Base-by-base conservation (phyloP, 1,140 invertebrate species). In the Leptoteleia sp. region DNA sequence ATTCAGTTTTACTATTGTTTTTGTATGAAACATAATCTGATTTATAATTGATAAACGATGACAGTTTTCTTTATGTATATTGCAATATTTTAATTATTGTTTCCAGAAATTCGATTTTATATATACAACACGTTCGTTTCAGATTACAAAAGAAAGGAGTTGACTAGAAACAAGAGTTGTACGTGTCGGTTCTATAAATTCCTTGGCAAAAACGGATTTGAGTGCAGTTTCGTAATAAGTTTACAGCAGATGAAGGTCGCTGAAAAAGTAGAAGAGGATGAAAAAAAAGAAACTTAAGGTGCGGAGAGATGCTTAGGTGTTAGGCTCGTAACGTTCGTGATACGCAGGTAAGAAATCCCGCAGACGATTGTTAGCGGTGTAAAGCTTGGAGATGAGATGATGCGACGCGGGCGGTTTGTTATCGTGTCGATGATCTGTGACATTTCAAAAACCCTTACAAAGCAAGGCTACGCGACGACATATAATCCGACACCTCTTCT, bases 361-460 rank as follows among this genome's bases (percentile, higher is more conserved):
- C 27, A 71, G 83, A 81, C 82, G 67, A 79, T 83, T 80, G 82
- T 77, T 81, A 82, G 81, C 78, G 73, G 70, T 79, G 81, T 82
- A 82, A 82, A 80, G 62, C 84, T 85, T 84, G 81, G 80, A 83
- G 79, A 80, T 77, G 31, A 78, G 78, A 79, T 79, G 79, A 84
- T 83, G 80, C 82, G 82, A 82, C 81, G 82, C 83, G 78, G 85
- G 67, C 61, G 80, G 83, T 81, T 76, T 67, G 80, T 82, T 87
- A 86, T 87, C 83, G 68, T 38, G 61, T 62, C 80, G 82, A 86
- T 84, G 81, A 87, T 88, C 84, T 83, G 78, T 82, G 82, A 86
- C 78, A 82, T 84, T 85, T 78, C 73, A 80, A 81, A 82, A 83
- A 81, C 67, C 59, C 79, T 79, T 72, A 79, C 71, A 76, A 81